Conservation (phyloP, 2,113 vertebrate genomes). For the Cyanoramphus novaezelandiae region DNA sequence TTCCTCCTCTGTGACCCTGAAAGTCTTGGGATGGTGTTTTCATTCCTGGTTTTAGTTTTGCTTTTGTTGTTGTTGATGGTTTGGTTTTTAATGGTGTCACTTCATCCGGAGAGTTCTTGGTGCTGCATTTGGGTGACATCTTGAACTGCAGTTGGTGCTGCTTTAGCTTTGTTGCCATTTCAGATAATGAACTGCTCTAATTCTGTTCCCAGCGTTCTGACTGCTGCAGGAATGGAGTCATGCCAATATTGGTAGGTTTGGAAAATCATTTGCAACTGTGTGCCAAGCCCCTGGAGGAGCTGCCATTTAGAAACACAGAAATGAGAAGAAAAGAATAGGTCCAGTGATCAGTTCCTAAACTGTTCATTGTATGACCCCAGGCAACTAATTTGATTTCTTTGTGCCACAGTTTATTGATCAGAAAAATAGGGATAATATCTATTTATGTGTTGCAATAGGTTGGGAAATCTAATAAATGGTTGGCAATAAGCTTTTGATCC, state of each 20-base stretch:
- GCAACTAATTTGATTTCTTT: conserved; percentile 42
- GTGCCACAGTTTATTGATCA: conserved; percentile 20
- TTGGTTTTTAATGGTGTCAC: not conserved
- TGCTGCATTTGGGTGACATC: not conserved
- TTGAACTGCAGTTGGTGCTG: not conserved
- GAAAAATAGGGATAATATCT: not conserved
- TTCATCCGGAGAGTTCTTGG: not conserved
- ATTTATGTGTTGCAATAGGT: not conserved
- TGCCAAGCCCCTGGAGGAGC: not conserved
- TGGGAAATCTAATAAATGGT: conserved; percentile 8
- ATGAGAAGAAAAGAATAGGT: conserved; percentile 1
- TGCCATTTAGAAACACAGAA: not conserved
- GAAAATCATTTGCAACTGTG: not conserved
- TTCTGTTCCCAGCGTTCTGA: not conserved
- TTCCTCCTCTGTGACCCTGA: not conserved
- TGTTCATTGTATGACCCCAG: not conserved
- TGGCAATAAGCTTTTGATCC: not conserved
- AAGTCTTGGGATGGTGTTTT: not conserved
- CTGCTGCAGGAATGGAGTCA: not conserved
- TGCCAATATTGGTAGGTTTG: not conserved
- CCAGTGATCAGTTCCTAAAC: not conserved
- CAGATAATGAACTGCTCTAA: not conserved
- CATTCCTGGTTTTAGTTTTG: not conserved
- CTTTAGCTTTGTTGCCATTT: not conserved
- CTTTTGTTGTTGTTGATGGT: not conserved